Conservation (phyloP, 1,140 invertebrate genomes). For the Zaprionus camerounensis region DNA sequence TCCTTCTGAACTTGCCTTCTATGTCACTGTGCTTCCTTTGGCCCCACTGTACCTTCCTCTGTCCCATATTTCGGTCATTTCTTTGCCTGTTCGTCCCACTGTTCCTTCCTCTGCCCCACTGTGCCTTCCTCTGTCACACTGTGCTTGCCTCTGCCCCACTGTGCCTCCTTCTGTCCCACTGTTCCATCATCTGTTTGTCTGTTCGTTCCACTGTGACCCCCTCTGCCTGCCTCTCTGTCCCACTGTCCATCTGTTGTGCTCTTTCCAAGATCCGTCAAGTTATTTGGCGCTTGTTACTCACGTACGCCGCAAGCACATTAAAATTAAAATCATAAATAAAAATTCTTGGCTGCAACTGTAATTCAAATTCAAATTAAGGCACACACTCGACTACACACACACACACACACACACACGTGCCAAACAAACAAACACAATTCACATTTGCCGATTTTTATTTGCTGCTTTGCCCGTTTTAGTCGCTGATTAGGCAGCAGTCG, state of each 20-base stretch:
- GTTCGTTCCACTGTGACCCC: background rate
- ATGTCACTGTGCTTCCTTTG: too few species aligned
- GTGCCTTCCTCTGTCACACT: too few species aligned
- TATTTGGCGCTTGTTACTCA: conserved; percentile 67
- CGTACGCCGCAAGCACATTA: conserved; percentile 68
- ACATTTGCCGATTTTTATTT: conserved; percentile 77
- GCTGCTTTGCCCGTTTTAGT: conserved; percentile 74
- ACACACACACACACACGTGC: conserved; percentile 25
- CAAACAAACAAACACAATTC: conserved; percentile 47
- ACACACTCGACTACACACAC: conserved; percentile 29
- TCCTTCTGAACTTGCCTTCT: too few species aligned
- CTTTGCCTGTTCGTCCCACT: too few species aligned
- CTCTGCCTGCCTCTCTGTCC: background rate
- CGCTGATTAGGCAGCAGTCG: conserved; percentile 58
- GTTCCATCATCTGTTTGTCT: too few species aligned
- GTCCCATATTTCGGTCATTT: too few species aligned
- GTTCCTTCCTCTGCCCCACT: too few species aligned
- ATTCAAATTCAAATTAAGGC: conserved; percentile 72
- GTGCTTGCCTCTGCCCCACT: too few species aligned
- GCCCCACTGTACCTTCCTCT: too few species aligned
- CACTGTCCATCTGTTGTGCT: conserved; percentile 2
- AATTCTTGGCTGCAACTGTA: conserved; percentile 72
- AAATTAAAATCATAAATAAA: conserved; percentile 73
- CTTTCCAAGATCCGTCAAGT: conserved; percentile 39
- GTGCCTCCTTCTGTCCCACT: too few species aligned